These are phyloP conservation scores for Chorisops tibialis DNA, from an alignment of 2,888 invertebrate species.

Conservation along the genomic window DNA sequence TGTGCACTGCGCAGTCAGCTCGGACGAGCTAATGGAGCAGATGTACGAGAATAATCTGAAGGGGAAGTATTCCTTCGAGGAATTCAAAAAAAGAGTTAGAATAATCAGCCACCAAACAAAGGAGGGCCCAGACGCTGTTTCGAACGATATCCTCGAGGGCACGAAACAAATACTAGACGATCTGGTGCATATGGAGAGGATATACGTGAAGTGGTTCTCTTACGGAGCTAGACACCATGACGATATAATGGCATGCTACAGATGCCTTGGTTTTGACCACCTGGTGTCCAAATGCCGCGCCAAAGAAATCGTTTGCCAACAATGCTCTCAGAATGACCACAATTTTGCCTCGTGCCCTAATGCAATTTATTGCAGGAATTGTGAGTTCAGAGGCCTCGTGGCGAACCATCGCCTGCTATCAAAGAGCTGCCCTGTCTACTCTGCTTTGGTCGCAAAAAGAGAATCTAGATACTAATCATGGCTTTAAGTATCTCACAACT, in stretches of 20 bases:
- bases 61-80: background rate
- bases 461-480: too few relatives aligned
- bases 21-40: background rate
- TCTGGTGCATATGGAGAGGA: background rate
- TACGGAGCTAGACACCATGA: background rate
- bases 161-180: background rate
- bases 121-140: background rate
- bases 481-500: too few relatives aligned
- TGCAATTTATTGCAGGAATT: background rate
- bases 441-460: too few relatives aligned
- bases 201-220: background rate
- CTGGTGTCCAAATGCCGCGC: background rate
- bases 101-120: background rate
- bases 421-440: background rate
- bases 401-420: background rate
- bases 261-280: slow-evolving; percentile 8
- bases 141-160: background rate
- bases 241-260: background rate
- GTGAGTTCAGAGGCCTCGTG: background rate
- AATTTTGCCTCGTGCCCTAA: background rate
- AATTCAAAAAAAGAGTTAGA: background rate
- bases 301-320: background rate
- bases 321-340: background rate
- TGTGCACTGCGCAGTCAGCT: background rate
- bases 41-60: background rate